Base-by-base conservation (phyloP, 1,140 invertebrate species). In the Paramacrobiotus metropolitanus region DNA sequence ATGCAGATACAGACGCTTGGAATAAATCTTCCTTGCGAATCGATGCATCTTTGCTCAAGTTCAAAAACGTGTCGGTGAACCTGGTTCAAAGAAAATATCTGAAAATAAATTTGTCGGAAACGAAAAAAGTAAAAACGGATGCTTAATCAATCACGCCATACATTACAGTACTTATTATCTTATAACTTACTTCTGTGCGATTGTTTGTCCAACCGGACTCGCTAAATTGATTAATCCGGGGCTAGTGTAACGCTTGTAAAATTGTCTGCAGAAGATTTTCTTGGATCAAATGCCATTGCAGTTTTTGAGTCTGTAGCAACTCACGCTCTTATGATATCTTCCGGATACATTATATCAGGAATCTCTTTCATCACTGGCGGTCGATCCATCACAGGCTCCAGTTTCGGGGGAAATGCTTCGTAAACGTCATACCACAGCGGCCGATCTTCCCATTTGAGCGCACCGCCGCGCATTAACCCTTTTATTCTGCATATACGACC, bases 401-500 rank as follows among this genome's bases (percentile, higher is more conserved):
- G 70, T 65, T 82, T 81, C 1, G 90, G 89, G 3, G 88, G 88
- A 75, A 88, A 89, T 15, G 82, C 79, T 73, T 82, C 78, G 68
- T 90, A 90, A 21, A 93, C 71, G 71, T 87, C 83, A 70, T 83
- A 88, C 87, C 89, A 93, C n/a, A 92, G 48, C 1, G 89, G 88
- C 64, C 80, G 76, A 65, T 91, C 85, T 67, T 83, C 79, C 29
- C 79, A 71, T 68, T 79, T 81, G 68, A 91, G 74, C 2, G 81
- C 86, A 48, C 82, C 82, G 24, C 81, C 77, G 64, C 79, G 77
- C 1, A 92, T 66, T 29, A 94, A 73, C 48, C 85, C 84, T 65
- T 79, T 78, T 2, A 83, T 73, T 71, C 87, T 90, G 69, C 9
- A 40, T 15, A 40, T 40, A 40, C 9, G n/a, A 15, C 9, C 9